These are phyloP conservation scores for Meiosimyza decipiens DNA, from an alignment of 2,888 invertebrate species.

Conservation along the genomic window DNA sequence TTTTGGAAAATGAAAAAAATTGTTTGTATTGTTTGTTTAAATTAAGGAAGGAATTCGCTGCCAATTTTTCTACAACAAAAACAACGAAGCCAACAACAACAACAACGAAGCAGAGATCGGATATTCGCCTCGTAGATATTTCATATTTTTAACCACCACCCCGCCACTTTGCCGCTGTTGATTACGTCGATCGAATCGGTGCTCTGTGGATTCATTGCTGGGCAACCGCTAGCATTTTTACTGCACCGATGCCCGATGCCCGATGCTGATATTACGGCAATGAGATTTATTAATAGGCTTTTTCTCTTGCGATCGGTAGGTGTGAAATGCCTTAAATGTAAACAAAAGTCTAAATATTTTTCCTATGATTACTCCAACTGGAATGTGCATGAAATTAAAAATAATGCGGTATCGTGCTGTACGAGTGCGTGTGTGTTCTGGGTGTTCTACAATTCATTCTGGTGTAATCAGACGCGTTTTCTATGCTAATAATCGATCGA, in stretches of 20 bases:
- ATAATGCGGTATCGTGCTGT: not conserved
- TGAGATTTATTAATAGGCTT: not conserved
- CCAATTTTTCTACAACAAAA: not conserved
- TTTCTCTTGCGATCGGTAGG: not conserved
- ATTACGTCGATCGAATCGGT: too few species aligned
- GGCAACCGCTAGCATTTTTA: not conserved
- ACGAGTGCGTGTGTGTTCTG: not conserved
- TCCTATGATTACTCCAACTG: slow-evolving; percentile 19
- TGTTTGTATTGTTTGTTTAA: slow-evolving; percentile 10
- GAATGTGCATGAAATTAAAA: slow-evolving; percentile 8
- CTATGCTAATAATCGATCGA: too few species aligned
- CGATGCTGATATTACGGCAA: not conserved
- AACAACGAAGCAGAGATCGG: not conserved
- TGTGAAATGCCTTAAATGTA: slow-evolving; percentile 15
- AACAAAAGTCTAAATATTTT: slow-evolving; percentile 1
- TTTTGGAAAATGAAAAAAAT: too few species aligned
- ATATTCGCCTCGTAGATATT: not conserved
- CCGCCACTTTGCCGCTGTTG: not conserved
- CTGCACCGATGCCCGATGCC: too few species aligned
- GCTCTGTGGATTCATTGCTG: not conserved
- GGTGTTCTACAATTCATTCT: not conserved
- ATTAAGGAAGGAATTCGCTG: slow-evolving; percentile 4
- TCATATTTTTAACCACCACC: not conserved
- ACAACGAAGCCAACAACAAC: too few species aligned
- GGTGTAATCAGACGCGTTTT: too few species aligned